A percentile compares a stretch with the other conserved stretches of the same genome.
phyloP scores from a whole-genome alignment of 1,140 invertebrate genomes.

The Drosophila bocki region DNA sequence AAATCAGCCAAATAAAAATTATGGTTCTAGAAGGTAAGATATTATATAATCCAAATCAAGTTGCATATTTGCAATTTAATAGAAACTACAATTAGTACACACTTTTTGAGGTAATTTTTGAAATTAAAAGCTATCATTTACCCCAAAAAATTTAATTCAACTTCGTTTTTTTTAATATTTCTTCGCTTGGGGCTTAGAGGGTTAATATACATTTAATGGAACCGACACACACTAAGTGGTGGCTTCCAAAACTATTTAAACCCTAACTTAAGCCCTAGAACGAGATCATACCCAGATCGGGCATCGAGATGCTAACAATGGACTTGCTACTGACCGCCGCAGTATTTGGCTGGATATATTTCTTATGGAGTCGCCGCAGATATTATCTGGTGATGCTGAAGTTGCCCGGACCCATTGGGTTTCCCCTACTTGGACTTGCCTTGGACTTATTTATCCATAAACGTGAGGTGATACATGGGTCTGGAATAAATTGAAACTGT shows the following conservation, averaged over 20 bases:
- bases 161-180: too few species aligned
- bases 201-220: not conserved
- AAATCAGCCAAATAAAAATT: not conserved
- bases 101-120: too few species aligned
- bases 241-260: slow-evolving; percentile 2
- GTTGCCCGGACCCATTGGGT: slow-evolving; percentile 58
- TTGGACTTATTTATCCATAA: not conserved
- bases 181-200: slow-evolving; percentile 23
- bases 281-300: slow-evolving; percentile 1
- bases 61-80: too few species aligned
- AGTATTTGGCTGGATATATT: slow-evolving; percentile 51
- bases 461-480: slow-evolving; percentile 5
- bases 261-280: too few species aligned
- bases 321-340: slow-evolving; percentile 1
- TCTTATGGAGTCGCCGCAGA: slow-evolving; percentile 70
- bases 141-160: too few species aligned
- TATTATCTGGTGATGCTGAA: slow-evolving; percentile 54
- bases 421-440: slow-evolving; percentile 53
- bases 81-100: too few species aligned
- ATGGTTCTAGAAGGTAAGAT: too few species aligned
- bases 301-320: slow-evolving; percentile 14
- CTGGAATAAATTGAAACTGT: not conserved
- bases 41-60: too few species aligned
- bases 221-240: not conserved
- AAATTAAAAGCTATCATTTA: not conserved